Percentiles rank a stretch among this genome's conserved stretches.
Evolutionary conservation across 2,113 vertebrate species (phyloP).

Genomic region (Arenaria interpres): DNA sequence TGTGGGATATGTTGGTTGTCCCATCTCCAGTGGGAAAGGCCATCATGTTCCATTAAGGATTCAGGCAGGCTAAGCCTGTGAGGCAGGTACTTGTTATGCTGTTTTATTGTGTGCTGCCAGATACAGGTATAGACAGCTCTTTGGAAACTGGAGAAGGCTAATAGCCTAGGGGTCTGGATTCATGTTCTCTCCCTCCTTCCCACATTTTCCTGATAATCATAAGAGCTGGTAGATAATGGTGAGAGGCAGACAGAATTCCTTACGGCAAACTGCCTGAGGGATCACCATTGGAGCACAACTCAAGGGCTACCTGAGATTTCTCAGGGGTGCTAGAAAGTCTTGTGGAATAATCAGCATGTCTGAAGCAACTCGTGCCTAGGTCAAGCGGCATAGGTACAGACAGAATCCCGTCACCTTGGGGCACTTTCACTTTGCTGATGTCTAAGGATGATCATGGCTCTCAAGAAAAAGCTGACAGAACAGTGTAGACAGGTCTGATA

Average conservation of each 20-base stretch:
- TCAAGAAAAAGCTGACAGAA: constrained; percentile 18
- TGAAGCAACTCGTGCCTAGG: neutral
- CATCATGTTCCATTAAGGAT: neutral
- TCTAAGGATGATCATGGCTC: neutral
- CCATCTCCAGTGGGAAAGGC: constrained; percentile 42
- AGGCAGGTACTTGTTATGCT: constrained; percentile 21
- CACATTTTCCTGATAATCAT: constrained; percentile 55
- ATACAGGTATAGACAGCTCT: constrained; percentile 43
- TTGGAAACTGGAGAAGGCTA: constrained; percentile 14
- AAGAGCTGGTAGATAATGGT: constrained; percentile 44
- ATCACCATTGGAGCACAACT: neutral
- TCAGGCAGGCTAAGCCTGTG: constrained; percentile 53
- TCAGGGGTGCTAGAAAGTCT: constrained; percentile 30
- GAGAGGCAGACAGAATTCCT: constrained; percentile 60
- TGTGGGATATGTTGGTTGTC: neutral
- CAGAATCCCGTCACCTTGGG: neutral
- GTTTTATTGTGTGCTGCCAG: neutral
- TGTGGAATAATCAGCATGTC: constrained; percentile 42
- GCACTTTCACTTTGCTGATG: neutral
- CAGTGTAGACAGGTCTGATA: neutral
- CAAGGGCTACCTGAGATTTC: constrained; percentile 29
- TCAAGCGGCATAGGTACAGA: neutral
- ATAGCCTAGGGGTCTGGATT: constrained; percentile 62
- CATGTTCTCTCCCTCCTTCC: constrained; percentile 50
- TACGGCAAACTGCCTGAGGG: neutral